Evolutionary conservation across 2,888 invertebrate species (phyloP).

Genomic region (Parapristionchus giblindavisi): DNA sequence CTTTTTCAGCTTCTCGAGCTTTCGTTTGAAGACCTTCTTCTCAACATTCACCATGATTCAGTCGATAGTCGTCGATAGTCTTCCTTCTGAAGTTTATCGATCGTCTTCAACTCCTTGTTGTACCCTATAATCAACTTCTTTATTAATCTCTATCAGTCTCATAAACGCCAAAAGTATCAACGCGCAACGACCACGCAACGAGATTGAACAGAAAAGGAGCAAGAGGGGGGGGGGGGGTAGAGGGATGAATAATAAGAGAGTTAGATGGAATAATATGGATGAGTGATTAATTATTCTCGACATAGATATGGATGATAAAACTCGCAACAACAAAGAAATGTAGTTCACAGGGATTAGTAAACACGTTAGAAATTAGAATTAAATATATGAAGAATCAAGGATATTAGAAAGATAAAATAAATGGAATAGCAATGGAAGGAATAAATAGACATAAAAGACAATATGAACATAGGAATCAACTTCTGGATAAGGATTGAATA

Average conservation of each 20-base stretch:
- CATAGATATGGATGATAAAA: too few relatives aligned
- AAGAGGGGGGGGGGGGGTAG: too few relatives aligned
- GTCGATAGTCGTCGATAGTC: background rate
- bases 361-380: too few relatives aligned
- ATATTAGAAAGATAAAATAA: too few relatives aligned
- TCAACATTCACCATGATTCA: constrained; percentile 59
- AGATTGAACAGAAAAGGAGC: constrained; percentile 11
- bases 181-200: background rate
- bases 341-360: too few relatives aligned
- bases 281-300: too few relatives aligned
- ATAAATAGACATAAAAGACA: background rate
- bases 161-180: constrained; percentile 17
- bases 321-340: too few relatives aligned
- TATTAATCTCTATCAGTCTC: background rate
- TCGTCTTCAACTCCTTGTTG: constrained; percentile 1
- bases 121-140: constrained; percentile 37
- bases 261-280: too few relatives aligned
- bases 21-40: constrained; percentile 67
- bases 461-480: background rate
- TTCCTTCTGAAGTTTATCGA: constrained; percentile 19
- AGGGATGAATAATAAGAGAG: too few relatives aligned
- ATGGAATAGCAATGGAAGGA: too few relatives aligned
- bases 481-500: background rate
- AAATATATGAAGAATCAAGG: too few relatives aligned
- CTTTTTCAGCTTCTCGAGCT: constrained; percentile 57